A percentile compares a stretch with the other conserved stretches of the same genome.
Evolutionary conservation across 2,888 invertebrate genomes (phyloP).

Genomic region (Plagiodera versicolora): DNA sequence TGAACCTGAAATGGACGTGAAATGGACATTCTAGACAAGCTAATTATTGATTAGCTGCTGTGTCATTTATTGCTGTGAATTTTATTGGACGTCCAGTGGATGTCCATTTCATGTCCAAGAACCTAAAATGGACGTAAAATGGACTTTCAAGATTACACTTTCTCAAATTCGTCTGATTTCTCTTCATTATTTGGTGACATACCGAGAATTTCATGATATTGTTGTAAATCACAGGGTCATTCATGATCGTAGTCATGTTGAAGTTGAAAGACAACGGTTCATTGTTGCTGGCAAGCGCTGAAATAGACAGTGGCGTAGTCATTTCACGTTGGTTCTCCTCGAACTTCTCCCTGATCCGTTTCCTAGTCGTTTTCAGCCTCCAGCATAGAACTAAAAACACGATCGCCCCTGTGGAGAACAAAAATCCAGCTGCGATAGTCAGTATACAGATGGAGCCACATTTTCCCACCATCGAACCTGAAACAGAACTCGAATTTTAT

Average conservation of each 20-base stretch:
- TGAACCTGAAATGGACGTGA: no score
- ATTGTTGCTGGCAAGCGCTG: constrained; percentile 43
- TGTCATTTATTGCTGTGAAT: no score
- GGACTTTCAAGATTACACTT: no score
- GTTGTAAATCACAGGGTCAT: constrained; percentile 30
- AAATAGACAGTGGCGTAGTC: constrained; percentile 48
- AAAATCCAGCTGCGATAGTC: constrained; percentile 53
- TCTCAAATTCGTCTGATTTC: no score
- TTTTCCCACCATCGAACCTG: constrained; percentile 36
- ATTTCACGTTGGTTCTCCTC: constrained; percentile 46
- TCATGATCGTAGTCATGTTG: constrained; percentile 47
- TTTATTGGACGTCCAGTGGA: no score
- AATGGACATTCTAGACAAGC: no score
- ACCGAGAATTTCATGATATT: constrained; percentile 45
- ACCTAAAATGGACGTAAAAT: no score
- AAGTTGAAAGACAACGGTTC: constrained; percentile 50
- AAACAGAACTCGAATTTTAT: not conserved
- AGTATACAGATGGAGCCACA: constrained; percentile 57
- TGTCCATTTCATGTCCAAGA: no score
- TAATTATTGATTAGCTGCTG: no score
- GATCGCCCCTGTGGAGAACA: constrained; percentile 48
- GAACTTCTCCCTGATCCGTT: constrained; percentile 46
- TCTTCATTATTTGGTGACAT: constrained; percentile 23
- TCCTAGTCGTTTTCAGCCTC: constrained; percentile 45
- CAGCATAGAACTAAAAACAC: constrained; percentile 47